phyloP scores from a whole-genome alignment of 1,140 invertebrate species.

The Drosophila parvula region DNA sequence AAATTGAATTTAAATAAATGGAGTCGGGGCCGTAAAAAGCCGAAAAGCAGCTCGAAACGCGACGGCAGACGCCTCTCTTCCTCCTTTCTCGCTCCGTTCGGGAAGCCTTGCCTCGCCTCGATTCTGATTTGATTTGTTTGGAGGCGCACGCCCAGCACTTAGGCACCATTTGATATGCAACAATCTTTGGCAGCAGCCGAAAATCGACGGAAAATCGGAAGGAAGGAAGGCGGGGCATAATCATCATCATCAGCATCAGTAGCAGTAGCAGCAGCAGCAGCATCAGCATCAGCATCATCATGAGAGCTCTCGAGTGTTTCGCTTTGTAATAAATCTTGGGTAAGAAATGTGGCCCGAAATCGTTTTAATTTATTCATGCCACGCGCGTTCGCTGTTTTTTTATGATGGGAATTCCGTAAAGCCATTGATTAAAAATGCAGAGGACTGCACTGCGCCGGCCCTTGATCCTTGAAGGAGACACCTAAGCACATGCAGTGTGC shows the following conservation, averaged over 20 bases:
- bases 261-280: conserved; percentile 1
- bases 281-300: conserved; percentile 7
- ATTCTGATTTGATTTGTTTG: conserved; percentile 78
- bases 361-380: conserved; percentile 76
- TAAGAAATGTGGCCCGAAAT: conserved; percentile 69
- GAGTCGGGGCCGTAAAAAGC: conserved; percentile 71
- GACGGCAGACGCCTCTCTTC: conserved; percentile 5
- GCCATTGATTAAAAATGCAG: conserved; percentile 74
- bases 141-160: conserved; percentile 64
- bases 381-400: conserved; percentile 52
- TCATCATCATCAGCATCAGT: conserved; percentile 52
- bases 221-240: conserved; percentile 51
- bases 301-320: conserved; percentile 21
- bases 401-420: conserved; percentile 3
- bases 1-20: conserved; percentile 83
- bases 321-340: conserved; percentile 67
- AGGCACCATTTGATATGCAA: conserved; percentile 77
- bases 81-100: neutral
- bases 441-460: conserved; percentile 57
- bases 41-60: conserved; percentile 36
- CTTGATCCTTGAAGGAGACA: conserved; percentile 35
- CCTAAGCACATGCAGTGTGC: conserved; percentile 27
- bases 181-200: conserved; percentile 68
- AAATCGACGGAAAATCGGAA: conserved; percentile 29
- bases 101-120: conserved; percentile 36